Conservation (phyloP, 2,113 vertebrate genomes). For the Poeciliopsis turrubarensis region DNA sequence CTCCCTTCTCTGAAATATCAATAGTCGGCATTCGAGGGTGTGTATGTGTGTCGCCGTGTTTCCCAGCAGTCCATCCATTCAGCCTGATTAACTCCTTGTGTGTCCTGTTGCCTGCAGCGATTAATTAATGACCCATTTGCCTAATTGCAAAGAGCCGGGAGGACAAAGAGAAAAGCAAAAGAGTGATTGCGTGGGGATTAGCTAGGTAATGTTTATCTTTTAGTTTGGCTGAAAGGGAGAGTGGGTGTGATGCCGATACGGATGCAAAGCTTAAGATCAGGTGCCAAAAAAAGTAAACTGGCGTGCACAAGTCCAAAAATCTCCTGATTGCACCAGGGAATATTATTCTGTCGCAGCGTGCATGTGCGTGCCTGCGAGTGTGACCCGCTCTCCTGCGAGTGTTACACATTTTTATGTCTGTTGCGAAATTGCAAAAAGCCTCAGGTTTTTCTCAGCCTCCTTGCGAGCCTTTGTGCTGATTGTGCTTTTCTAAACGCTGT, state of each 20-base stretch:
- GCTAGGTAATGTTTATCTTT: conserved; percentile 23
- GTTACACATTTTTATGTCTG: conserved; percentile 12
- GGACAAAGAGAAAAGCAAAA: conserved; percentile 47
- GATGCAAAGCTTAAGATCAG: conserved; percentile 3
- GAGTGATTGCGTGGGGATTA: conserved; percentile 20
- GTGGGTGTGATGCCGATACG: conserved; percentile 17
- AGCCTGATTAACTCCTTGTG: conserved; percentile 65
- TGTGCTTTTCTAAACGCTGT: conserved; percentile 44
- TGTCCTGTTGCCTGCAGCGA: conserved; percentile 65
- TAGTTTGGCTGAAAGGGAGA: conserved; percentile 15
- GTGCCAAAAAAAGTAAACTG: neutral
- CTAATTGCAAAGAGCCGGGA: conserved; percentile 70
- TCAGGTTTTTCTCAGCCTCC: conserved; percentile 29
- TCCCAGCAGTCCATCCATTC: conserved; percentile 69
- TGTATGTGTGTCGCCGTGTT: conserved; percentile 24
- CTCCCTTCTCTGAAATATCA: conserved; percentile 61
- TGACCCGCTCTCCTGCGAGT: conserved; percentile 11
- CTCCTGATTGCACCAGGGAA: conserved; percentile 10
- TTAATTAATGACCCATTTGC: conserved; percentile 79
- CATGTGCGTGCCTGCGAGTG: conserved; percentile 17
- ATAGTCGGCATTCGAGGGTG: conserved; percentile 23
- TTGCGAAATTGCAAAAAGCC: conserved; percentile 50
- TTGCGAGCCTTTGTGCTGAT: conserved; percentile 55
- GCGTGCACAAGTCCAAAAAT: neutral
- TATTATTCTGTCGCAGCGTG: neutral